Evolutionary conservation across 2,888 invertebrate species (phyloP).

Genomic region (Drosophila neonasuta): DNA sequence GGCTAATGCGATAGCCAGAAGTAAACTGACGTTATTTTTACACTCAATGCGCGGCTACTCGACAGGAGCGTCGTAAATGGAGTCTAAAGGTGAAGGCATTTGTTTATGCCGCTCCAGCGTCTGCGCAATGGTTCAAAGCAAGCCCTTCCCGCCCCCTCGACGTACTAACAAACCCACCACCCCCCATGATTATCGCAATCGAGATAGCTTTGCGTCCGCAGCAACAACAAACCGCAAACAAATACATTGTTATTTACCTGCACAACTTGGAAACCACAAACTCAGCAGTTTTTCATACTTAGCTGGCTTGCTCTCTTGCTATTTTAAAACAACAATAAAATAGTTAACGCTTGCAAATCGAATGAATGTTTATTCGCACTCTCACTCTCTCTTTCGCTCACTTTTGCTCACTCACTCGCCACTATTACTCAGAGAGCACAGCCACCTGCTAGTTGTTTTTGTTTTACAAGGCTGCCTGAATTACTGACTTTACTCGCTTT

Average conservation of each 20-base stretch:
- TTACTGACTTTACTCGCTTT: not conserved
- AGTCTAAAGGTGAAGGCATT: constrained; percentile 63
- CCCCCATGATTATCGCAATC: not conserved
- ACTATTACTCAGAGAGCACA: constrained; percentile 5
- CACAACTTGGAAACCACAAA: constrained; percentile 8
- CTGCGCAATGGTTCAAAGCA: constrained; percentile 45
- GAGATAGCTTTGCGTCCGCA: constrained; percentile 13
- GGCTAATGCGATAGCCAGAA: constrained; percentile 61
- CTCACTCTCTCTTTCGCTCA: not conserved
- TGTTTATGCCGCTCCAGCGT: constrained; percentile 69
- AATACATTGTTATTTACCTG: constrained; percentile 15
- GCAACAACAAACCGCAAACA: constrained; percentile 3
- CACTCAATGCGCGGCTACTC: constrained; percentile 29
- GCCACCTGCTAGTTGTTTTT: constrained; percentile 37
- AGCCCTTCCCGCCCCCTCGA: constrained; percentile 6
- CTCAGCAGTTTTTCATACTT: constrained; percentile 1
- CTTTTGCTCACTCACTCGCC: not conserved
- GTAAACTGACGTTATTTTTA: constrained; percentile 62
- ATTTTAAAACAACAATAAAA: constrained; percentile 11
- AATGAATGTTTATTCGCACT: not conserved
- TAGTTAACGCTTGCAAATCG: not conserved
- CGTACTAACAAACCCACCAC: not conserved
- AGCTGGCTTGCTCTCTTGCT: not conserved
- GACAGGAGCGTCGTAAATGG: constrained; percentile 28
- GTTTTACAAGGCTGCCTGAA: constrained; percentile 21